A percentile compares a stretch with the other conserved stretches of the same genome.
phyloP scores from a whole-genome alignment of 2,888 invertebrate species.

The Aspidapion aeneum region DNA sequence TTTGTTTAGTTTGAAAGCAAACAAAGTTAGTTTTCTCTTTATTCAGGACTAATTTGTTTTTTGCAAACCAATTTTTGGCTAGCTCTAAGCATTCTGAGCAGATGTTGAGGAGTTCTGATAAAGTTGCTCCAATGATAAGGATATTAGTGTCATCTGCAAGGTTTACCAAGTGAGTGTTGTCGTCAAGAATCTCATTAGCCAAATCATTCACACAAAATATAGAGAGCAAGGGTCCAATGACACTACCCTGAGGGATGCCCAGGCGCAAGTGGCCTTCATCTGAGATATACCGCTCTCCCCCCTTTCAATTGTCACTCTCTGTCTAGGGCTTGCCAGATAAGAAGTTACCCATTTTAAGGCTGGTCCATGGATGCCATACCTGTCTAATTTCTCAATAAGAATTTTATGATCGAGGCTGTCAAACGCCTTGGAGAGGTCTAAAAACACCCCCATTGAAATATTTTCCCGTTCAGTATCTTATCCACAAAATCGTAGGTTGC shows the following conservation, averaged over 20 bases:
- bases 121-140: neutral
- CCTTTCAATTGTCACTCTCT: neutral
- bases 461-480: neutral
- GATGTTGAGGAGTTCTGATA: neutral
- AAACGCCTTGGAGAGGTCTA: conserved; percentile 12
- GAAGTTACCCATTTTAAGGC: neutral
- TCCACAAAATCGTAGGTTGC: neutral
- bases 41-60: neutral
- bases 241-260: neutral
- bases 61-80: neutral
- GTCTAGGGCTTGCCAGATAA: neutral
- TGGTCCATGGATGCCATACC: conserved; percentile 2
- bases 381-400: neutral
- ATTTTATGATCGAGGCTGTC: conserved; percentile 4
- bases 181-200: neutral
- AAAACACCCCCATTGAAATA: conserved; percentile 1
- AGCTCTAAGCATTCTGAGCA: neutral
- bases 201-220: neutral
- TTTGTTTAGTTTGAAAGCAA: neutral
- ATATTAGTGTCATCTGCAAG: neutral
- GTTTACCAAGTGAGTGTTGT: neutral
- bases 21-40: neutral
- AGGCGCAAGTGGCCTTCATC: neutral
- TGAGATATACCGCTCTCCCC: neutral
- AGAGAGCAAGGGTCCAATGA: neutral